A percentile compares a stretch with the other conserved stretches of the same genome.
phyloP scores from a whole-genome alignment of 2,797 vertebrate genomes.

The Uromys caudimaculatus region DNA sequence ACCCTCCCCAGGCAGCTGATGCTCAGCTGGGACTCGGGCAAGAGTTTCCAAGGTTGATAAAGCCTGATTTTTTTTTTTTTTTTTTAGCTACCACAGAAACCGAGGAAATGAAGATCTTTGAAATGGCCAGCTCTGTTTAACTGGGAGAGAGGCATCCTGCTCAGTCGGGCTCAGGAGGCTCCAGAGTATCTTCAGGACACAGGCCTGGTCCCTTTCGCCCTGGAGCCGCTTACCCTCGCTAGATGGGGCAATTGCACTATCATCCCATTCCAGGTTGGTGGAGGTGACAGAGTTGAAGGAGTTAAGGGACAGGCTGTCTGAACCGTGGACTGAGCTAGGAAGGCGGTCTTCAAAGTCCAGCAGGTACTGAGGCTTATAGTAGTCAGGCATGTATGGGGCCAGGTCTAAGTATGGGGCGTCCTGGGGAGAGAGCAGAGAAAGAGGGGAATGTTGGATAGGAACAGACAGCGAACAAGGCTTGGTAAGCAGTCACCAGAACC shows the following conservation, averaged over 20 bases:
- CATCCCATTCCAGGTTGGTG: conserved; percentile 99
- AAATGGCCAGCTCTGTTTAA: background rate
- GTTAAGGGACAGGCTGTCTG: conserved; percentile 97
- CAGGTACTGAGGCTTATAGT: conserved; percentile 98
- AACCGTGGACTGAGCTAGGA: conserved; percentile 91
- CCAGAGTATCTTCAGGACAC: background rate
- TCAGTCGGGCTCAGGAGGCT: accelerated
- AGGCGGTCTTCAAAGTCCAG: conserved; percentile 98
- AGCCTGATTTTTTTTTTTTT: background rate
- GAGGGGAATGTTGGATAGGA: background rate
- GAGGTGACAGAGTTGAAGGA: conserved; percentile 98
- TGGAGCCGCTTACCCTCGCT: conserved; percentile 93
- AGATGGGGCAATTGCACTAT: conserved; percentile 98
- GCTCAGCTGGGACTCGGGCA: background rate
- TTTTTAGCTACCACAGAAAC: background rate
- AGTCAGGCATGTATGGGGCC: conserved; percentile 99
- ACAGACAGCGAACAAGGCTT: background rate
- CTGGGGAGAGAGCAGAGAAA: conserved; percentile 83
- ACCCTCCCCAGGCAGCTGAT: background rate
- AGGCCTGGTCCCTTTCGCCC: background rate
- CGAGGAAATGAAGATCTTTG: background rate
- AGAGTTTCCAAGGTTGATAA: background rate
- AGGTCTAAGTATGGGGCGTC: conserved; percentile 97
- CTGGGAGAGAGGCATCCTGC: background rate
- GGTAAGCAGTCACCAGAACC: background rate